These are phyloP conservation scores for Phaetusa simplex DNA, from an alignment of 2,113 vertebrate species.

Conservation along the genomic window DNA sequence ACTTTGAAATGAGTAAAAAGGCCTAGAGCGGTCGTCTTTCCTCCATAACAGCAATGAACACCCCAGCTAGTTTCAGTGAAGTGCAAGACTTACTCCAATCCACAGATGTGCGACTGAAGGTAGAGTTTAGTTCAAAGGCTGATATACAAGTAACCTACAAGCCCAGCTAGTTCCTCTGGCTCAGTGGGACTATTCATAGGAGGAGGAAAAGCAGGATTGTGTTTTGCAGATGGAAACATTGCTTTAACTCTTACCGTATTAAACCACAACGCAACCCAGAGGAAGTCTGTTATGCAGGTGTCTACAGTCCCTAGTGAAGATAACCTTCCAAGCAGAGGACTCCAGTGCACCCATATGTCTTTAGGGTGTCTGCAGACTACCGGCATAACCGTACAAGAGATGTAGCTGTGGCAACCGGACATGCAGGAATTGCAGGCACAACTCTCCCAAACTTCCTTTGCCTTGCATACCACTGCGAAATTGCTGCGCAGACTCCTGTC, in stretches of 20 bases:
- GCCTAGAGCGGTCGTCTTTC: not conserved
- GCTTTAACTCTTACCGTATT: not conserved
- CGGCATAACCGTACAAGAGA: not conserved
- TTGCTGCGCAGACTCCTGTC: not conserved
- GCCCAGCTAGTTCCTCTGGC: constrained; percentile 20
- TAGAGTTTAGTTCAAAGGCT: constrained; percentile 9
- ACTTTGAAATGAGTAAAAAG: not conserved
- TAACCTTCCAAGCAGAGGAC: not conserved
- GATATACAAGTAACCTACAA: not conserved
- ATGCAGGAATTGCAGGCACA: not conserved
- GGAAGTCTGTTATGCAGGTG: not conserved
- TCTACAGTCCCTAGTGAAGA: not conserved
- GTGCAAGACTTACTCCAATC: not conserved
- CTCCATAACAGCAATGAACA: not conserved
- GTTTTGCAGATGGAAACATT: not conserved
- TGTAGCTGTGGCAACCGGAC: not conserved
- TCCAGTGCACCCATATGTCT: not conserved
- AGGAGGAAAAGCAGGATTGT: not conserved
- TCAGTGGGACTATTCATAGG: not conserved
- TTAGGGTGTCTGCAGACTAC: not conserved
- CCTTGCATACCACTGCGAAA: not conserved
- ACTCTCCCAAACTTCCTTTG: not conserved
- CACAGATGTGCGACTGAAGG: not conserved
- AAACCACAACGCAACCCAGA: not conserved
- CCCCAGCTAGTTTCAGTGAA: not conserved